Conservation (phyloP, 2,113 vertebrate species). For the Hemibagrus wyckioides region DNA sequence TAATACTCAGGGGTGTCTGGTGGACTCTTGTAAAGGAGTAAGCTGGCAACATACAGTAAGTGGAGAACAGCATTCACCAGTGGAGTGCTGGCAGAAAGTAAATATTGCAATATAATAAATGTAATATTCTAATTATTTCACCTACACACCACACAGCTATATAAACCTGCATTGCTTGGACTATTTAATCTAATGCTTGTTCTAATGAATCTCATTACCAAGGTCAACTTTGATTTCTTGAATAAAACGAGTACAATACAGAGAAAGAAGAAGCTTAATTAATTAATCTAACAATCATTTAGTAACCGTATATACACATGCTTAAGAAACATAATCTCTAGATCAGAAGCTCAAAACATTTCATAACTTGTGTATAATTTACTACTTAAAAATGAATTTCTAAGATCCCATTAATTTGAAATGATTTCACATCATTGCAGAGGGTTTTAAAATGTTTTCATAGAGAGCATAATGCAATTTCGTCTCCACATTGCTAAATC, state of each 20-base stretch:
- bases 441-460: not conserved
- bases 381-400: not conserved
- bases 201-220: not conserved
- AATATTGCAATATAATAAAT: not conserved
- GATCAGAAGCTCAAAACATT: not conserved
- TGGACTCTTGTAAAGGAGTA: slow-evolving; percentile 13
- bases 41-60: not conserved
- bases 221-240: not conserved
- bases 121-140: not conserved
- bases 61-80: not conserved
- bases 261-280: not conserved
- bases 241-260: not conserved
- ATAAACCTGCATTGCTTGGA: not conserved
- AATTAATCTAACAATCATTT: not conserved
- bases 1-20: slow-evolving; percentile 35
- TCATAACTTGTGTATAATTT: not conserved
- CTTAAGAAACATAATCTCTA: not conserved
- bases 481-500: not conserved
- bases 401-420: not conserved
- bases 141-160: not conserved
- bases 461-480: not conserved
- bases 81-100: not conserved
- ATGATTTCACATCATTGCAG: not conserved
- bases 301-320: not conserved
- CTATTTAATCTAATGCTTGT: not conserved